Evolutionary conservation across 2,797 vertebrate genomes (phyloP).

Genomic region (Moxostoma hubbsi): DNA sequence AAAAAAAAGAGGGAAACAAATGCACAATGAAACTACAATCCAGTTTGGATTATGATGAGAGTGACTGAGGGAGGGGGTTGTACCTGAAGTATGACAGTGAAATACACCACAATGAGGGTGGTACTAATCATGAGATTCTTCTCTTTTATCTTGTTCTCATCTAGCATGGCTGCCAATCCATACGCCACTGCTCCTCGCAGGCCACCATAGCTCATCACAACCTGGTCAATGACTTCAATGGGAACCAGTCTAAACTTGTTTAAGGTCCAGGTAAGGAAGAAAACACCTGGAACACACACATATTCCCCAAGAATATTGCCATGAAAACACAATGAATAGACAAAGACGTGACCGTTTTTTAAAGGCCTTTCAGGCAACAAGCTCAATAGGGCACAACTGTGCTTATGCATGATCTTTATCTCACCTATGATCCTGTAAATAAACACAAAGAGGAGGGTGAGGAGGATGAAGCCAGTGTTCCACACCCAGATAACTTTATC

Average conservation of each 20-base stretch:
- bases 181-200: constrained; percentile 95
- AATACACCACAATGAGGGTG: constrained; percentile 94
- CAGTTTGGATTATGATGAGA: no score
- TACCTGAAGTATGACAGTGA: constrained; percentile 97
- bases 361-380: neutral
- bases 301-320: neutral
- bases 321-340: neutral
- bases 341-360: neutral
- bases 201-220: constrained; percentile 96
- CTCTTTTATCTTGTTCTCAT: constrained; percentile 78
- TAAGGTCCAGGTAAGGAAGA: constrained; percentile 90
- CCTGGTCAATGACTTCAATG: constrained; percentile 88
- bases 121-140: constrained; percentile 93
- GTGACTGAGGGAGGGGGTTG: neutral
- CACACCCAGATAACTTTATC: constrained; percentile 88
- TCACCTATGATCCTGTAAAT: constrained; percentile 92
- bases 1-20: no score
- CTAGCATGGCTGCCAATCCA: constrained; percentile 85
- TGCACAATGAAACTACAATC: no score
- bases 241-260: constrained; percentile 92
- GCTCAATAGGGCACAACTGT: neutral
- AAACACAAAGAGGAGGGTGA: constrained; percentile 90
- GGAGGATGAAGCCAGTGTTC: constrained; percentile 95
- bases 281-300: constrained; percentile 77
- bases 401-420: constrained; percentile 38